Base-by-base conservation (phyloP, 2,113 vertebrate genomes). In the Tachysurus vachellii region DNA sequence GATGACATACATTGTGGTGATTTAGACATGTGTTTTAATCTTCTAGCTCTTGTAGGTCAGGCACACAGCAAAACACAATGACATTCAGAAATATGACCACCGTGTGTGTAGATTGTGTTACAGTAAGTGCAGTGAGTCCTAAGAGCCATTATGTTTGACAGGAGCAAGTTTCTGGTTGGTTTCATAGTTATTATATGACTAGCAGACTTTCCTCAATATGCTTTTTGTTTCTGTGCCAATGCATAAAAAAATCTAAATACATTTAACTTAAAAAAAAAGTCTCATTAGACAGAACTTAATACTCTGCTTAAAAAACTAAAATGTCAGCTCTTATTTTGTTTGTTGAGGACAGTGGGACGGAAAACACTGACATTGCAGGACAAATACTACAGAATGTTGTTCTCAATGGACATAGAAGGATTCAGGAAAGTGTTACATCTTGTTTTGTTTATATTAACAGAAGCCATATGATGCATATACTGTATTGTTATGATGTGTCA, bases 21-120 rank as follows among this genome's bases (percentile, higher is more conserved):
- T 56, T 28, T 79, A 26, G 17, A 80, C 77, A 36, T 80, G 16
- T 56, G 77, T 56, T 80, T 80, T 57, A 80, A 80, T 80, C 77
- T 77, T 53, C 13, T 53, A 53, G 47, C 26, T 53, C 75, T 28
- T 12, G 23, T 28, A 28, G 12, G 12, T 19, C 50, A 31, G 50
- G 56, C 50, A n/a, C 50, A 79, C 13, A 28, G n/a, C 14, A 31
- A 54, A 79, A 31, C 13, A 79, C 50, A 56, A 3, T 54, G 50
- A 31, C 50, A 16, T 54, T 17, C 53, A 56, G n/a, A 57, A 56
- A 31, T 79, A 77, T 75, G 42, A 75, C 71, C 71, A n/a, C 44
- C 12, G 14, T 76, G 50, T 76, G 44, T 47, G 3, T 16, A 76
- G 1, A 50, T 50, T 5, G 10, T 50, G 47, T 76, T 50, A 50